Base-by-base conservation (phyloP, 1,140 invertebrate species). In the Rhyzopertha dominica region DNA sequence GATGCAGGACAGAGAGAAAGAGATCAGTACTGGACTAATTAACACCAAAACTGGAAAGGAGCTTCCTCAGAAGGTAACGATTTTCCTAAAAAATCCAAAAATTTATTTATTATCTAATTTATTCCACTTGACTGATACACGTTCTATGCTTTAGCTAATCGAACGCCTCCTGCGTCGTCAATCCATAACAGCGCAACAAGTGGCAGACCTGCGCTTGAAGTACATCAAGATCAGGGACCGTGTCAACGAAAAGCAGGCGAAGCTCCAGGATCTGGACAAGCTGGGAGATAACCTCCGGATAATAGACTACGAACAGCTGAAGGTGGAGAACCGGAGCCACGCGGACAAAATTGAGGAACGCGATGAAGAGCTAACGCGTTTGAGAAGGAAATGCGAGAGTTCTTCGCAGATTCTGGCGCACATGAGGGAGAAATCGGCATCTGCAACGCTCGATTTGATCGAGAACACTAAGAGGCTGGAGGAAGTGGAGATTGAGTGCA, bases 281-380 rank as follows among this genome's bases (percentile, higher is more conserved):
- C 43, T 62, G 18, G 61, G 53, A 9, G 53, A 51, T 12, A 49
- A 56, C 39, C 36, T 54, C 10, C 51, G 42, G 19, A 47, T 66
- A 4, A 56, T 66, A 19, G 56, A 68, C 43, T 54, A 50, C 26
- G 62, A 67, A 58, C 54, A 47, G 43, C 47, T 49, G 59, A 66
- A 49, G 55, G 31, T 31, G 39, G 64, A 49, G 38, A 70, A 63
- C 55, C 61, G 58, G 47, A 67, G 8, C 51, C 58, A 49, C 45
- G 59, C 10, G 52, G 65, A 54, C 51, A 70, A 58, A 58, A 65
- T 66, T 14, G 64, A 67, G 35, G 63, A 67, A 38, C 41, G 59
- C 24, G 61, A 66, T 36, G 57, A 60, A 36, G 59, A 65, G 38
- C 38, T 67, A n/a, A 40, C 44, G 4, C 44, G 34, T 13, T 29